phyloP scores from a whole-genome alignment of 2,797 vertebrate species.

The Scarus forsteni region DNA sequence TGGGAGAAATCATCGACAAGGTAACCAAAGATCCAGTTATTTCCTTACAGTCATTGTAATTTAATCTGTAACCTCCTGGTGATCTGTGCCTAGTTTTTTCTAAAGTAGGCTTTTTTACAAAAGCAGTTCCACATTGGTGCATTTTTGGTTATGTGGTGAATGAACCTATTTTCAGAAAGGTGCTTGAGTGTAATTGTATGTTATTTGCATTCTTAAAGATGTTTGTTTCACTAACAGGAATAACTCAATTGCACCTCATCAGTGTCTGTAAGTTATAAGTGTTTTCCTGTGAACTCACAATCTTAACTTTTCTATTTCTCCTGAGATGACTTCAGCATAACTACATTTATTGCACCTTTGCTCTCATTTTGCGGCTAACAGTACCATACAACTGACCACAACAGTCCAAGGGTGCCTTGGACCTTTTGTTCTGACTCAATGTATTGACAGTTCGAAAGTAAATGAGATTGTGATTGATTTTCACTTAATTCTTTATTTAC shows the following conservation, averaged over 20 bases:
- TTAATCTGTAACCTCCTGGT: conserved; percentile 8
- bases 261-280: conserved; percentile 76
- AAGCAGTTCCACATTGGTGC: conserved; percentile 32
- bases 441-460: conserved; percentile 10
- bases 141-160: conserved; percentile 25
- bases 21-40: conserved; percentile 61
- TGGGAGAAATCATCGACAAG: conserved; percentile 85
- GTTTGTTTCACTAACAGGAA: conserved; percentile 87
- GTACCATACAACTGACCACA: conserved; percentile 66
- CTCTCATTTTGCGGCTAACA: conserved; percentile 42
- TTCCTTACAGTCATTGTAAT: not conserved
- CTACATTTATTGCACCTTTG: conserved; percentile 5
- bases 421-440: conserved; percentile 5
- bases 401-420: conserved; percentile 36
- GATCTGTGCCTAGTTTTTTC: conserved; percentile 21
- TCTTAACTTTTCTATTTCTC: conserved; percentile 37
- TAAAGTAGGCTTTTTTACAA: conserved; percentile 16
- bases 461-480: not conserved
- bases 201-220: conserved; percentile 71
- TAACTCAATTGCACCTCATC: conserved; percentile 80
- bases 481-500: not conserved
- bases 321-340: conserved; percentile 40
- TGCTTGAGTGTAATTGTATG: conserved; percentile 41
- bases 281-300: conserved; percentile 54
- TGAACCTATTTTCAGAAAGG: conserved; percentile 4